Percentiles rank a stretch among this genome's conserved stretches.
These are phyloP conservation scores for Epizoanthus scotinus DNA, from an alignment of 92 coral and sea anemone species.

Conservation along the genomic window DNA sequence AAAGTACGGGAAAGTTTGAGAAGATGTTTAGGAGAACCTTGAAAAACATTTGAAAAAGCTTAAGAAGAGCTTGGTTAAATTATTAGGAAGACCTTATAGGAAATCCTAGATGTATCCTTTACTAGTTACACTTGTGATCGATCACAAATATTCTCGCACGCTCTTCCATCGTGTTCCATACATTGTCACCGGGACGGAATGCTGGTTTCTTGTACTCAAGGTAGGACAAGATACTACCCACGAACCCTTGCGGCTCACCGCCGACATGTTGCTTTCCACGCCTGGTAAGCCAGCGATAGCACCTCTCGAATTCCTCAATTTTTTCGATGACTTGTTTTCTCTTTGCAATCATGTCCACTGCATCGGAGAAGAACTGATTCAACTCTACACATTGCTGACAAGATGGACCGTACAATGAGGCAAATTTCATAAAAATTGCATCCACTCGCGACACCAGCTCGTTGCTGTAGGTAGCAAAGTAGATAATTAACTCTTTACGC, in stretches of 20 bases:
- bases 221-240: neutral
- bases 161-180: slow-evolving; percentile 81
- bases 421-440: slow-evolving; percentile 83
- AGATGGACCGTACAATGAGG: slow-evolving; percentile 72
- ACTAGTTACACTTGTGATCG: slow-evolving; percentile 9
- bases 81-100: too few species aligned
- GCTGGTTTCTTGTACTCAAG: slow-evolving; percentile 42
- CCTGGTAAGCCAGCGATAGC: slow-evolving; percentile 9
- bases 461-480: slow-evolving; percentile 74
- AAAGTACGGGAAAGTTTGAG: too few species aligned
- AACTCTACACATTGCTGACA: slow-evolving; percentile 66
- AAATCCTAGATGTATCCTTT: too few species aligned
- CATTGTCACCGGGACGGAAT: slow-evolving; percentile 78
- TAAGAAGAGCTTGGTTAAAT: too few species aligned
- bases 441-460: slow-evolving; percentile 80
- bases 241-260: neutral
- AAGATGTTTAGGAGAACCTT: too few species aligned
- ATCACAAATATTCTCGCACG: slow-evolving; percentile 52
- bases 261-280: slow-evolving; percentile 33
- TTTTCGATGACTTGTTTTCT: slow-evolving; percentile 17
- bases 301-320: slow-evolving; percentile 45
- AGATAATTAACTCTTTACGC: slow-evolving; percentile 68
- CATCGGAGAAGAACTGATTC: slow-evolving; percentile 68
- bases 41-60: too few species aligned
- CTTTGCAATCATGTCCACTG: slow-evolving; percentile 60